Conservation (phyloP, 2,113 vertebrate genomes). For the Trichomycterus rosablanca region DNA sequence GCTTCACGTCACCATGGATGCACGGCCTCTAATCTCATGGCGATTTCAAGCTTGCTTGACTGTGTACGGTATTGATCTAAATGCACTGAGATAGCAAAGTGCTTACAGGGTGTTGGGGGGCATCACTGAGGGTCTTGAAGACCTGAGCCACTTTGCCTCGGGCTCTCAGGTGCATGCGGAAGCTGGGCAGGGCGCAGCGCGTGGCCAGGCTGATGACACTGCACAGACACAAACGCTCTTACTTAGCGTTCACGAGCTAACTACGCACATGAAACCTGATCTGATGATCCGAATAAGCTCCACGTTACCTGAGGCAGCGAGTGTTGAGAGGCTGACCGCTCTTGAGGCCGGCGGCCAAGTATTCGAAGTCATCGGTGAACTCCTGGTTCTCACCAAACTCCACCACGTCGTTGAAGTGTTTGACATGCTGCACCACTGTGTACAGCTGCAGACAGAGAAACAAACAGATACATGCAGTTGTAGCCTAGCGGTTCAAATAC, state of each 20-base stretch:
- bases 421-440: conserved; percentile 97
- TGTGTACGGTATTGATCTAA: too few relatives aligned
- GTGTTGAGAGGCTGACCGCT: conserved; percentile 96
- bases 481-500: too few relatives aligned
- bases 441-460: conserved; percentile 70
- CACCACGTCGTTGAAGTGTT: conserved; percentile 99
- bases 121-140: conserved; percentile 95
- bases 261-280: too few relatives aligned
- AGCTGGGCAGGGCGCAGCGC: conserved; percentile 96
- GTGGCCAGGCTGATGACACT: conserved; percentile 98
- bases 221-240: background rate
- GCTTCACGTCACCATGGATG: too few relatives aligned
- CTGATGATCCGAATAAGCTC: too few relatives aligned
- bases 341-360: conserved; percentile 94
- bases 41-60: too few relatives aligned
- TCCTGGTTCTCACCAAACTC: conserved; percentile 99
- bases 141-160: conserved; percentile 96
- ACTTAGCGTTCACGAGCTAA: conserved; percentile 22
- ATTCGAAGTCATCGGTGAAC: conserved; percentile 98
- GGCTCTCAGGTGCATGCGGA: conserved; percentile 97
- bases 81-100: too few relatives aligned
- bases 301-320: conserved; percentile 92
- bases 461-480: too few relatives aligned
- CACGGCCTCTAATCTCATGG: too few relatives aligned
- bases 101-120: conserved; percentile 87